Conservation (phyloP, 2,888 invertebrate genomes). For the Folsomia manolachei region DNA sequence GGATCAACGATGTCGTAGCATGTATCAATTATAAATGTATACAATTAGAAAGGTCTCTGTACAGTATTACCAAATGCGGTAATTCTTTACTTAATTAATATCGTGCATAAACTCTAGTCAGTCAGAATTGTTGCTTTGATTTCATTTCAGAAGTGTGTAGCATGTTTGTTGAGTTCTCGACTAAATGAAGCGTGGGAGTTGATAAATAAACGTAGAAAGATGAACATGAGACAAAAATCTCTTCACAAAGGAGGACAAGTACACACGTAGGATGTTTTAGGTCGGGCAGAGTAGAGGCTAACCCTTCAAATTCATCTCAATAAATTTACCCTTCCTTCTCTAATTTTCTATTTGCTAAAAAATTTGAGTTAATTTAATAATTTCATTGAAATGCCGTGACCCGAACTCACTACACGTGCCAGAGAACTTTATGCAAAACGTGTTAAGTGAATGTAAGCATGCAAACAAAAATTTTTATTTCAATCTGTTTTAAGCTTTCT, state of each 20-base stretch:
- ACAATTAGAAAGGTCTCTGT: too few species aligned
- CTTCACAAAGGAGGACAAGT: background rate
- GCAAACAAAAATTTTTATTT: background rate
- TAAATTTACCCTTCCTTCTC: too few species aligned
- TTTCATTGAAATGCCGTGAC: background rate
- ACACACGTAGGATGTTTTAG: background rate
- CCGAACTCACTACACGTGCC: background rate
- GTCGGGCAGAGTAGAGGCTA: background rate
- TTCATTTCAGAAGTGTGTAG: conserved; percentile 13
- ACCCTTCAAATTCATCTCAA: background rate
- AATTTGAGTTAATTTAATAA: background rate
- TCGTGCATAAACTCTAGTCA: too few species aligned
- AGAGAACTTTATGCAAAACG: too few species aligned
- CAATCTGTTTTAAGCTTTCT: background rate
- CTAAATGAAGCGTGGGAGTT: background rate
- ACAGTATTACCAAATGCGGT: too few species aligned
- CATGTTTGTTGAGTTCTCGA: conserved; percentile 7
- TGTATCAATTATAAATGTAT: too few species aligned
- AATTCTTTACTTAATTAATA: too few species aligned
- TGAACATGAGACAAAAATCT: too few species aligned
- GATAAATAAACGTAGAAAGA: background rate
- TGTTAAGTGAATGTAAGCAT: background rate
- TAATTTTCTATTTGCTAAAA: background rate
- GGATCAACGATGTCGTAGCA: too few species aligned
- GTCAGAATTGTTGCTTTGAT: too few species aligned